These are phyloP conservation scores for Calosoma granatense DNA, from an alignment of 1,140 invertebrate genomes.

Conservation along the genomic window DNA sequence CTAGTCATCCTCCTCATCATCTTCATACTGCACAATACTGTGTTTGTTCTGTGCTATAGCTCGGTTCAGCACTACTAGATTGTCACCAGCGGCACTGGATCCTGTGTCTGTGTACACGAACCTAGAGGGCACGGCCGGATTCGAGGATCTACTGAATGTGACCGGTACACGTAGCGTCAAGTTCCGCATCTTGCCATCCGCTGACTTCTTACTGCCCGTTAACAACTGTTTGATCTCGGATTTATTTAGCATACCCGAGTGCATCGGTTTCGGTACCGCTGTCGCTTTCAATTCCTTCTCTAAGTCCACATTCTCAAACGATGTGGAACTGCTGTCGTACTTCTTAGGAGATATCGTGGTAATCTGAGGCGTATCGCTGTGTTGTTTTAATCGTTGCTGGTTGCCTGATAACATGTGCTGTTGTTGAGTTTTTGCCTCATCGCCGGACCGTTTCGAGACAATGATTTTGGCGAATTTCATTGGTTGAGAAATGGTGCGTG, in stretches of 20 bases:
- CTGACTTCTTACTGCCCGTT: not conserved
- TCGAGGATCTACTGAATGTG: not conserved
- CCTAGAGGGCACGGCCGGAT: not conserved
- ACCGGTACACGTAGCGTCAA: not conserved
- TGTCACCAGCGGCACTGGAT: not conserved
- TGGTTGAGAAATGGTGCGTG: slow-evolving; percentile 19
- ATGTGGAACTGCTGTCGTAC: not conserved
- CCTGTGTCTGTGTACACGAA: not conserved
- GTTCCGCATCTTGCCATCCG: not conserved
- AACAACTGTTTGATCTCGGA: not conserved
- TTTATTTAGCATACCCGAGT: not conserved
- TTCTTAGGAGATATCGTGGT: not conserved
- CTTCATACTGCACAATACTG: too few species aligned
- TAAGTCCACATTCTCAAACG: slow-evolving; percentile 14
- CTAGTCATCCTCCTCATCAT: too few species aligned
- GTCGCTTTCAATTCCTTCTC: slow-evolving; percentile 14
- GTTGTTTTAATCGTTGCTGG: not conserved
- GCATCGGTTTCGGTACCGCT: slow-evolving; percentile 13
- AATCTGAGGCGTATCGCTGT: too few species aligned
- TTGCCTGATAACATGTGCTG: not conserved
- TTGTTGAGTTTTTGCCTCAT: slow-evolving; percentile 15
- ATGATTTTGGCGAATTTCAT: slow-evolving; percentile 46
- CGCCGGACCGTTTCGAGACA: slow-evolving; percentile 35
- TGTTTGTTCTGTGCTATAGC: too few species aligned
- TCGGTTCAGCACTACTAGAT: not conserved